phyloP scores from a whole-genome alignment of 2,113 vertebrate species.

The Corydoras sp. region DNA sequence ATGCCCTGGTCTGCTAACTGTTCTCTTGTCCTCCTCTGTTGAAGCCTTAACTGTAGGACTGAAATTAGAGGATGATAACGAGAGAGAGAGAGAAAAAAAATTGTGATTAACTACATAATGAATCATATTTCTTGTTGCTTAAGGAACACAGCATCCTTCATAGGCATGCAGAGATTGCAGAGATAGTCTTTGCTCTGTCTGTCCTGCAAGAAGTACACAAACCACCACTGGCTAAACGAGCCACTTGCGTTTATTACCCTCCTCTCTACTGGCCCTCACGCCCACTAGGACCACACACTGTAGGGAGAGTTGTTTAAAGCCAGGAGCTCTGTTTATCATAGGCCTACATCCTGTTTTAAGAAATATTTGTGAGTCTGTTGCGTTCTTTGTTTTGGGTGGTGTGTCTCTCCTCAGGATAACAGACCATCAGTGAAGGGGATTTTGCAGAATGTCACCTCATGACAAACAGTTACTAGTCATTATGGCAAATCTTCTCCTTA shows the following conservation, averaged over 20 bases:
- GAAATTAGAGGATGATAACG: constrained; percentile 46
- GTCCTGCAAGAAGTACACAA: constrained; percentile 15
- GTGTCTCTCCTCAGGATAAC: constrained; percentile 24
- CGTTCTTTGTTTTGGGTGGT: constrained; percentile 42
- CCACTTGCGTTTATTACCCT: constrained; percentile 36
- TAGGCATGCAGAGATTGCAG: constrained; percentile 19
- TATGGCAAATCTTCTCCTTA: no score
- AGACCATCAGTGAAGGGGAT: neutral
- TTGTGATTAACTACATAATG: constrained; percentile 25
- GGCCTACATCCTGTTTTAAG: constrained; percentile 52
- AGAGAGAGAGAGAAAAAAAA: constrained; percentile 23
- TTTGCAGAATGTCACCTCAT: constrained; percentile 3
- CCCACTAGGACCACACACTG: constrained; percentile 52
- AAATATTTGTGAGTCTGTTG: constrained; percentile 46
- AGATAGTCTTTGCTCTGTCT: constrained; percentile 4
- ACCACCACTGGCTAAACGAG: constrained; percentile 3
- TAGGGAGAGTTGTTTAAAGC: constrained; percentile 48
- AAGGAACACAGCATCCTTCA: constrained; percentile 37
- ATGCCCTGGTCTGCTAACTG: constrained; percentile 90
- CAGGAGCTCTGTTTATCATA: constrained; percentile 51
- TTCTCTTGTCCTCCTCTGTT: constrained; percentile 92
- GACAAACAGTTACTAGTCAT: neutral
- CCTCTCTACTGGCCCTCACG: constrained; percentile 21
- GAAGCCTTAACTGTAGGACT: constrained; percentile 98
- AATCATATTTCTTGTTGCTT: constrained; percentile 18